Percentiles rank a stretch among this genome's conserved stretches.
These are phyloP conservation scores for Australoheros facetus DNA, from an alignment of 2,797 vertebrate genomes.

Conservation along the genomic window DNA sequence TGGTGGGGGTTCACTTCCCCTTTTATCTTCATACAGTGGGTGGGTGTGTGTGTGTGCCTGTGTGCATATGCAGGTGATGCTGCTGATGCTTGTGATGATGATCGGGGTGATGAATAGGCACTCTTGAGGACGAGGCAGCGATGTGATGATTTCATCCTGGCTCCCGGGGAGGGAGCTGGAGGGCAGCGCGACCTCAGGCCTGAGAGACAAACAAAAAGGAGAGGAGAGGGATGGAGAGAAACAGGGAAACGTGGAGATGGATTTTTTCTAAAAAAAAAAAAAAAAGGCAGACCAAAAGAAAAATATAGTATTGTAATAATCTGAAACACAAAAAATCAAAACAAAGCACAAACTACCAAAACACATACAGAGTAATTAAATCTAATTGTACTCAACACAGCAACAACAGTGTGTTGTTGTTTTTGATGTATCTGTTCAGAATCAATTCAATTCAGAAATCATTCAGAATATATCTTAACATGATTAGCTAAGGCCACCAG, in stretches of 20 bases:
- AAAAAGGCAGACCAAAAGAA: background rate
- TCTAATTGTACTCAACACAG: constrained; percentile 20
- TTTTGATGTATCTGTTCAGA: constrained; percentile 37
- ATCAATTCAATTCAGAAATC: constrained; percentile 43
- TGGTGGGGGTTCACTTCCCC: constrained; percentile 30
- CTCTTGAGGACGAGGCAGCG: constrained; percentile 62
- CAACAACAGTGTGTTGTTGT: constrained; percentile 9
- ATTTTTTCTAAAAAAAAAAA: background rate
- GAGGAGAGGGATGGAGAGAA: constrained; percentile 10
- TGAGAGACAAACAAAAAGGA: constrained; percentile 39
- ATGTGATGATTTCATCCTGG: constrained; percentile 78
- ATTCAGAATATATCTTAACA: constrained; percentile 32
- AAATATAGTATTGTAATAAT: background rate
- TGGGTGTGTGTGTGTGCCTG: constrained; percentile 11
- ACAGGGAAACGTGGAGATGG: background rate
- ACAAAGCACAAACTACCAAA: background rate
- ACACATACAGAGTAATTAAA: background rate
- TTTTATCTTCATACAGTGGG: constrained; percentile 53
- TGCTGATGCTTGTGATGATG: constrained; percentile 75
- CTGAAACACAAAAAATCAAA: background rate
- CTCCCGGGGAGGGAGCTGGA: constrained; percentile 65
- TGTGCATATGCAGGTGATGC: constrained; percentile 62
- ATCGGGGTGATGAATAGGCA: constrained; percentile 77
- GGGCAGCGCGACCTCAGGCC: constrained; percentile 74
- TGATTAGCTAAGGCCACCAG: constrained; percentile 45